phyloP scores from a whole-genome alignment of 2,113 vertebrate genomes.

The Caretta caretta region DNA sequence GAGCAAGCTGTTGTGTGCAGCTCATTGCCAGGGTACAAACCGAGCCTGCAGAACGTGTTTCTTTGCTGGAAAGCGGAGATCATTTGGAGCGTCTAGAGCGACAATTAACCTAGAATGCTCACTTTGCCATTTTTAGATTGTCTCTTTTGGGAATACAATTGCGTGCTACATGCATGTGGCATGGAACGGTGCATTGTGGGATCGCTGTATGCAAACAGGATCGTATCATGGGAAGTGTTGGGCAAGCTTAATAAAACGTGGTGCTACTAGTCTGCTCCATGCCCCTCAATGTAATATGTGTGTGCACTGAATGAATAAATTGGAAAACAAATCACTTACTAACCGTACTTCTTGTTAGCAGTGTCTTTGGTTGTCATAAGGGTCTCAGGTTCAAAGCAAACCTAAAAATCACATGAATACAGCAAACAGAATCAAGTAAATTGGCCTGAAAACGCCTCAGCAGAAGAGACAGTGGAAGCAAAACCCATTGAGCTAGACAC shows the following conservation, averaged over 20 bases:
- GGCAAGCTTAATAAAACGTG: neutral
- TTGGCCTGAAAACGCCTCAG: neutral
- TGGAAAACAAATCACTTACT: neutral
- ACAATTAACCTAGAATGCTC: neutral
- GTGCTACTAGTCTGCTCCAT: accelerated
- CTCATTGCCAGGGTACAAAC: accelerated
- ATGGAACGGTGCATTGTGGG: accelerated
- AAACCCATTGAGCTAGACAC: neutral
- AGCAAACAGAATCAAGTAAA: neutral
- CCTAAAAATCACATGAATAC: slow-evolving; percentile 3
- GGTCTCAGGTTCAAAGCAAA: neutral
- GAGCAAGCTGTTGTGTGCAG: neutral
- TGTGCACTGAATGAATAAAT: neutral
- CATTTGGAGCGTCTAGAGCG: neutral
- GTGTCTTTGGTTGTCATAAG: neutral
- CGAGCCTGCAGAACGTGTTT: accelerated
- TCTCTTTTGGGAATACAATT: neutral
- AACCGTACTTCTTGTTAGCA: neutral
- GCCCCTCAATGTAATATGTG: neutral
- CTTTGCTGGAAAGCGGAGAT: accelerated
- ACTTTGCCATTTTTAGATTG: too few relatives aligned
- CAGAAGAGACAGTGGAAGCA: neutral
- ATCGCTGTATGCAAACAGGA: accelerated
- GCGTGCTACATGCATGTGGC: accelerated
- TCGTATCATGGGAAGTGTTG: neutral